phyloP scores from a whole-genome alignment of 2,888 invertebrate genomes.

The Eucera pruinosa region DNA sequence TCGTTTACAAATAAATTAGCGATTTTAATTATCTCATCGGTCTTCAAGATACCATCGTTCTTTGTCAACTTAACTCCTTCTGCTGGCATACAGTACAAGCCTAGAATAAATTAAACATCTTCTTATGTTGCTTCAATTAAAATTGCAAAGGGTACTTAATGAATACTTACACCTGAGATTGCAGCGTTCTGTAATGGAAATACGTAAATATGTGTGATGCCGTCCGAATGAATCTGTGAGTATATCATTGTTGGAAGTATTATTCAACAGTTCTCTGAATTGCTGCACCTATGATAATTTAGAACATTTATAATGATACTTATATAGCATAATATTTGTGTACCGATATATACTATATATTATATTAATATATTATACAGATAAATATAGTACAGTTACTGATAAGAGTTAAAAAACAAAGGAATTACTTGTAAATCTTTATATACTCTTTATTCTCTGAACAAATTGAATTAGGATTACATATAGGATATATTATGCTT shows the following conservation, averaged over 20 bases:
- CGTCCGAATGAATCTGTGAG: conserved; percentile 94
- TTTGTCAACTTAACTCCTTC: conserved; percentile 95
- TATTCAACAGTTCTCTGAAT: conserved; percentile 71
- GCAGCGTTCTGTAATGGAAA: conserved; percentile 98
- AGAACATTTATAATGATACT: not conserved
- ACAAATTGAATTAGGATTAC: too few relatives aligned
- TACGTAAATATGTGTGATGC: conserved; percentile 95
- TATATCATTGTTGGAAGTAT: conserved; percentile 64
- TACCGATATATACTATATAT: too few relatives aligned
- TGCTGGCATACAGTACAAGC: conserved; percentile 99
- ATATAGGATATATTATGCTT: too few relatives aligned
- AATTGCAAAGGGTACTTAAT: not conserved
- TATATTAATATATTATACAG: too few relatives aligned
- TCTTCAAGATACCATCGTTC: conserved; percentile 90
- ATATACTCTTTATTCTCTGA: too few relatives aligned
- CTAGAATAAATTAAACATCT: conserved; percentile 84
- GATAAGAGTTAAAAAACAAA: too few relatives aligned
- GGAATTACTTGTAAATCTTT: too few relatives aligned
- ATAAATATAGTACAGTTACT: too few relatives aligned
- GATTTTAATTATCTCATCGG: conserved; percentile 92
- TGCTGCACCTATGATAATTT: conserved; percentile 75
- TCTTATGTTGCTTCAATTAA: not conserved
- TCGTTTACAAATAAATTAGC: conserved; percentile 93
- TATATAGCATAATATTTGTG: too few relatives aligned
- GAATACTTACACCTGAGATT: conserved; percentile 95